Evolutionary conservation across 2,113 vertebrate species (phyloP), one percentile per base, ranked within the genome.

Genomic region (Micromys minutus): DNA sequence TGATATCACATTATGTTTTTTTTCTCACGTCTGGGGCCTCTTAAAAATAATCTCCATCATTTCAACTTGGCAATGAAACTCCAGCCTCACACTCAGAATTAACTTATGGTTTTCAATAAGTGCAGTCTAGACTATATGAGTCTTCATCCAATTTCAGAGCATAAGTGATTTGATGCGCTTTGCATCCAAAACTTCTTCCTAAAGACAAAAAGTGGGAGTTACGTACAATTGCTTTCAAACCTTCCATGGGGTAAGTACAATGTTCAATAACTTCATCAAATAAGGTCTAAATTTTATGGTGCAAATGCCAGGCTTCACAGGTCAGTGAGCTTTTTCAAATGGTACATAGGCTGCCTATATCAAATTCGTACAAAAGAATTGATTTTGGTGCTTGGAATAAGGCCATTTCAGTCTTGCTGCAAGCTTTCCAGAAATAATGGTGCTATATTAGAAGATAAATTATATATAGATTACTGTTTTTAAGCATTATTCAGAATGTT

Each of bases 211-310:
- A 93, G 91, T 88, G 79, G 90, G 98, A 96, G 95, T 93, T 94
- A 96, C 6, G 42, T 97, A 93, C 36, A 85, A 96, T 96, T 97
- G 94, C 96, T 98, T 97, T 98, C 96, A 97, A 97, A 96, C 42
- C 75, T 96, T 90, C 97, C 94, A 96, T 93, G 92, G 98, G 80
- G 97, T 97, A 98, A 98, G 98, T 95, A 93, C 92, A 95, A 85
- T 96, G 93, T 97, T 98, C 98, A 98, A 98, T 98, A 98, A 97
- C 93, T 97, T 98, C 97, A 98, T 98, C 98, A 98, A 98, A 98
- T 98, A 95, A 97, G 96, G 80, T 92, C 93, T 95, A 96, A 97
- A 98, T 98, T 98, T 98, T 97, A 96, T 95, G 96, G 96, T 97
- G 97, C 94, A 98, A 98, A 98, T 98, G 95, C 97, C 98, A 98